These are phyloP conservation scores for Atherinomorus stipes DNA, from an alignment of 2,113 vertebrate species.

Conservation along the genomic window DNA sequence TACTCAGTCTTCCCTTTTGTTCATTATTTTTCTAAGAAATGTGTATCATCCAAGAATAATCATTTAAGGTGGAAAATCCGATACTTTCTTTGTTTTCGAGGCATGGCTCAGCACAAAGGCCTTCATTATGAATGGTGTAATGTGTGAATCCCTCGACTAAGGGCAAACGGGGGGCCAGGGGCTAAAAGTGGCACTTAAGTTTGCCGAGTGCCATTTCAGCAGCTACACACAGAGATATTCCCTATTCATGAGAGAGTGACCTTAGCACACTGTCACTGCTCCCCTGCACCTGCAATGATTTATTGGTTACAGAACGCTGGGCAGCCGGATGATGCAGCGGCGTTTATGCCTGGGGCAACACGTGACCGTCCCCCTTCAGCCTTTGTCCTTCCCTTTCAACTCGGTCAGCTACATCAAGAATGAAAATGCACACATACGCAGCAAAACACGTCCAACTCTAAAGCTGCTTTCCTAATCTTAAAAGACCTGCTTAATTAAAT, in stretches of 20 bases:
- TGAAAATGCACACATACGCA: not conserved
- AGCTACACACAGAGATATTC: slow-evolving; percentile 51
- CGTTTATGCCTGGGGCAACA: slow-evolving; percentile 40
- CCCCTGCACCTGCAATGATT: slow-evolving; percentile 70
- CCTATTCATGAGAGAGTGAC: slow-evolving; percentile 73
- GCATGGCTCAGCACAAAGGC: not conserved
- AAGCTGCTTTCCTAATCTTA: not conserved
- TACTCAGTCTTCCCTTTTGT: not conserved
- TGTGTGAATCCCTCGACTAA: slow-evolving; percentile 38
- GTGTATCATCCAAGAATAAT: too few relatives aligned
- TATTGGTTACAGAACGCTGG: slow-evolving; percentile 60
- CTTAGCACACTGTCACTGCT: slow-evolving; percentile 66
- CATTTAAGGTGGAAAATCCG: too few relatives aligned
- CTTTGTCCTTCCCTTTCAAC: slow-evolving; percentile 57
- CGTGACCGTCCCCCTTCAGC: slow-evolving; percentile 39
- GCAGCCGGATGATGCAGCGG: slow-evolving; percentile 41
- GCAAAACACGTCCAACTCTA: not conserved
- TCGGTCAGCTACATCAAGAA: slow-evolving; percentile 3
- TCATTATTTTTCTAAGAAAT: not conserved
- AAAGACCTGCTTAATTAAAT: not conserved
- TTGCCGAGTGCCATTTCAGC: slow-evolving; percentile 57
- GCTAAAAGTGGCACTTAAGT: slow-evolving; percentile 55
- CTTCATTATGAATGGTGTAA: not conserved
- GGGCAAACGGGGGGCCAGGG: slow-evolving; percentile 17
- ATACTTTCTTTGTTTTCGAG: not conserved